Conservation (phyloP, 2,888 invertebrate species). For the Tetheella fluctuosa region DNA sequence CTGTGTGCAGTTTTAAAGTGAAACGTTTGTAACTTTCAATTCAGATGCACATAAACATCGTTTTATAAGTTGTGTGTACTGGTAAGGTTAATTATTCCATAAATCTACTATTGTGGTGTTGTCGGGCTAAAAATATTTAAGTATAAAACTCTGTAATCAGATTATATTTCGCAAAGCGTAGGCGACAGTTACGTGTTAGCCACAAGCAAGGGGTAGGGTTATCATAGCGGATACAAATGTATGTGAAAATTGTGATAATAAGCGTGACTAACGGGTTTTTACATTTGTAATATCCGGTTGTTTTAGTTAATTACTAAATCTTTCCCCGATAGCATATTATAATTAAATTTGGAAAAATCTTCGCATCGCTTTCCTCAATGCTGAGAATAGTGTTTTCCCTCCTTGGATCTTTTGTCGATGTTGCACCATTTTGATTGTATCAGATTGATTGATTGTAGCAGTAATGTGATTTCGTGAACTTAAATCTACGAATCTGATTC, state of each 20-base stretch:
- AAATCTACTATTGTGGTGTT: background rate
- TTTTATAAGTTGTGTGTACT: background rate
- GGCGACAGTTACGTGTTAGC: background rate
- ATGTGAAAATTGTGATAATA: slow-evolving; percentile 34
- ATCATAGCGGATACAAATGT: slow-evolving; percentile 8
- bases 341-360: too few species aligned
- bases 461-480: too few species aligned
- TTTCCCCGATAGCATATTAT: too few species aligned
- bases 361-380: too few species aligned
- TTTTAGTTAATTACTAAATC: slow-evolving; percentile 1
- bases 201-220: slow-evolving; percentile 1
- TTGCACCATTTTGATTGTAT: too few species aligned
- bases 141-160: background rate
- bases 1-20: background rate
- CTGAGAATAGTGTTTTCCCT: too few species aligned
- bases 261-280: slow-evolving; percentile 7
- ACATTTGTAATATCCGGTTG: background rate
- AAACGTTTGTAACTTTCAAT: background rate
- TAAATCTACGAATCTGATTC: too few species aligned
- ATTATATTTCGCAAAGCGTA: background rate
- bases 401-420: too few species aligned
- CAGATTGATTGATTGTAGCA: too few species aligned
- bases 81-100: too few species aligned
- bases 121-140: background rate
- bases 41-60: too few species aligned